Evolutionary conservation across 92 coral and sea anemone genomes (phyloP).

Genomic region (Montipora capitata): DNA sequence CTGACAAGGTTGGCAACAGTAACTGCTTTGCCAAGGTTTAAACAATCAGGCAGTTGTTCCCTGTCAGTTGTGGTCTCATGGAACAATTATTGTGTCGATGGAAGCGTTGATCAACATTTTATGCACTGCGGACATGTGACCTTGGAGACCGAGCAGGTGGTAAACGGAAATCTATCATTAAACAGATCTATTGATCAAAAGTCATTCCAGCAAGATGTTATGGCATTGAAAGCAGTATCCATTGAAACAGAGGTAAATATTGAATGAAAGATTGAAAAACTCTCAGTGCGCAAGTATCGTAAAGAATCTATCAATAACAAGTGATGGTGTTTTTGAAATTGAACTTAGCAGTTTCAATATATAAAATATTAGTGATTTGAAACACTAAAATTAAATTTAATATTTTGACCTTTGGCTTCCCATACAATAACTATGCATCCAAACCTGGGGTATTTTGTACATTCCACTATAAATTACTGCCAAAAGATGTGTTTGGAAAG

Average conservation of each 20-base stretch:
- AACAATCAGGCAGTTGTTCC: constrained; percentile 21
- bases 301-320: too few relatives aligned
- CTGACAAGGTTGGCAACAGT: constrained; percentile 63
- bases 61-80: constrained; percentile 76
- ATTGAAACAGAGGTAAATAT: constrained; percentile 70
- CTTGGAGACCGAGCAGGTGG: constrained; percentile 16
- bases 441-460: too few relatives aligned
- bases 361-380: too few relatives aligned
- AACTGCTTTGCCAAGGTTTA: constrained; percentile 67
- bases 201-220: constrained; percentile 56
- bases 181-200: constrained; percentile 31
- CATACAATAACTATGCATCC: too few relatives aligned
- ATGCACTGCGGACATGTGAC: constrained; percentile 65
- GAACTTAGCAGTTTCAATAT: too few relatives aligned
- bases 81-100: constrained; percentile 29
- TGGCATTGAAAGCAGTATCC: constrained; percentile 75
- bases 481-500: too few relatives aligned
- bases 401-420: too few relatives aligned
- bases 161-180: constrained; percentile 46
- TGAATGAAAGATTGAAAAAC: too few relatives aligned
- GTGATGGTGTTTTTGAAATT: too few relatives aligned
- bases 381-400: too few relatives aligned
- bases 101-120: constrained; percentile 13
- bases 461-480: too few relatives aligned
- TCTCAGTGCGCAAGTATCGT: too few relatives aligned